phyloP scores from a whole-genome alignment of 2,797 vertebrate species.

The Garrulus glandarius region DNA sequence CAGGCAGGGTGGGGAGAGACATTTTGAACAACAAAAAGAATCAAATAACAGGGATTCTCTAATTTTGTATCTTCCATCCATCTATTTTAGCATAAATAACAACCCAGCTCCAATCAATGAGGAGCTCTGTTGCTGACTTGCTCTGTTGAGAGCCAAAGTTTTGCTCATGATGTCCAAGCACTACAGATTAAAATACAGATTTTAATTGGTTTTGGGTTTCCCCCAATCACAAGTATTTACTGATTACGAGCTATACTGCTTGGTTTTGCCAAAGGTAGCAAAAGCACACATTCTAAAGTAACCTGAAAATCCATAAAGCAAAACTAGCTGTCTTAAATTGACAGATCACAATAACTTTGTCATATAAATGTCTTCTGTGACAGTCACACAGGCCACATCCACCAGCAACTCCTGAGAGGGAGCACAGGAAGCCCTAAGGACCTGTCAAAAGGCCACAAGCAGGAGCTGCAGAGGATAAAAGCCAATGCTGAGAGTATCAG shows the following conservation, averaged over 20 bases:
- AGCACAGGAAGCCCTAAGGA: not conserved
- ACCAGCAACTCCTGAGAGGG: not conserved
- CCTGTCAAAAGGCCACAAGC: not conserved
- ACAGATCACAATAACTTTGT: not conserved
- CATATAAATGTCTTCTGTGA: not conserved
- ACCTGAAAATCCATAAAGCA: not conserved
- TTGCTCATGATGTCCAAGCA: not conserved
- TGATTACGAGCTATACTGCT: not conserved
- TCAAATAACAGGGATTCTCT: not conserved
- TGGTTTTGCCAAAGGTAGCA: not conserved
- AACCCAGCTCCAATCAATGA: not conserved
- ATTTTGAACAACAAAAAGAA: not conserved
- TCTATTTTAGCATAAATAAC: not conserved
- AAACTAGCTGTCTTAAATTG: not conserved
- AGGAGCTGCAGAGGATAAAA: not conserved
- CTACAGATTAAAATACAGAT: not conserved
- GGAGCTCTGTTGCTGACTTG: not conserved
- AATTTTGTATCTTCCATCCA: not conserved
- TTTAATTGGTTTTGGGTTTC: not conserved
- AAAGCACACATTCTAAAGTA: not conserved
- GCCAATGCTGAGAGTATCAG: not conserved
- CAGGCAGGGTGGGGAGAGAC: not conserved
- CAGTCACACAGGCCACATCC: not conserved
- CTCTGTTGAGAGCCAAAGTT: not conserved
- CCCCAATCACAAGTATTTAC: not conserved